Percentiles rank a stretch among this genome's conserved stretches.
These are phyloP conservation scores for Esox masquinongy DNA, from an alignment of 2,797 vertebrate species.

Conservation along the genomic window DNA sequence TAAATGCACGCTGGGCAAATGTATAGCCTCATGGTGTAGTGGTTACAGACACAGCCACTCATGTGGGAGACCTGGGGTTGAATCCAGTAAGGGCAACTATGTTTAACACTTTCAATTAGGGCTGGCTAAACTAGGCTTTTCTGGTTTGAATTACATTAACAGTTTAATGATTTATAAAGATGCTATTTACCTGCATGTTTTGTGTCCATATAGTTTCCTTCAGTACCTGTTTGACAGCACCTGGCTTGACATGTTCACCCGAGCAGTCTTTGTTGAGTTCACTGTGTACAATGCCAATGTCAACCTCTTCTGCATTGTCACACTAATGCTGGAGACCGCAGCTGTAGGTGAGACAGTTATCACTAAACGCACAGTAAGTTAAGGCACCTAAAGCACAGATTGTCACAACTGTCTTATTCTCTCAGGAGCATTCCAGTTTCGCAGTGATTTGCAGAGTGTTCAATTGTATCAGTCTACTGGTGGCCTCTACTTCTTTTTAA, in stretches of 20 bases:
- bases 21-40: no score
- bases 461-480: slow-evolving; percentile 81
- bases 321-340: slow-evolving; percentile 82
- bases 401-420: not conserved
- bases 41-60: no score
- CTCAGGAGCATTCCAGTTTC: slow-evolving; percentile 84
- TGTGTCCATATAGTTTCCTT: slow-evolving; percentile 73
- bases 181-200: not conserved
- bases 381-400: not conserved
- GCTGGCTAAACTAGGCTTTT: no score
- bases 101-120: no score
- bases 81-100: no score
- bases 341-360: slow-evolving; percentile 77
- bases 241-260: slow-evolving; percentile 87
- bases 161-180: not conserved
- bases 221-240: slow-evolving; percentile 78
- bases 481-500: slow-evolving; percentile 81
- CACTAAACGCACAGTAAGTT: not conserved
- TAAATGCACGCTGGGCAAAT: no score
- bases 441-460: slow-evolving; percentile 75
- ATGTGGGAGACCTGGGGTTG: no score
- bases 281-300: slow-evolving; percentile 92
- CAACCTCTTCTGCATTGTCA: slow-evolving; percentile 90
- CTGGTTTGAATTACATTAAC: no score
- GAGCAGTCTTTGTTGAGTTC: slow-evolving; percentile 89